Base-by-base conservation (phyloP, 2,113 vertebrate species). In the Calyptomena viridis region DNA sequence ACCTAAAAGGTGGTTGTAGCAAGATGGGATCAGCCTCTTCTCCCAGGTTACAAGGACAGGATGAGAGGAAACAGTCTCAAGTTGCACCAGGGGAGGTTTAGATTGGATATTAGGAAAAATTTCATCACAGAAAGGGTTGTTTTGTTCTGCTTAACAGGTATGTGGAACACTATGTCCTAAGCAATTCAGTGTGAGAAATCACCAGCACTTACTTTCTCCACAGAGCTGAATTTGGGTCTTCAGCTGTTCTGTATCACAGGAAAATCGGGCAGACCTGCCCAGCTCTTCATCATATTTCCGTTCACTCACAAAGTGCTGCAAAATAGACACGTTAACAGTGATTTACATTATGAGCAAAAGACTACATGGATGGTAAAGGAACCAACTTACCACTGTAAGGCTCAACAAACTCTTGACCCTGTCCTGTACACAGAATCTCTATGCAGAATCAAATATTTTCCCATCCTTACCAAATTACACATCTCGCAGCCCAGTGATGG, bases 261-360 rank as follows among this genome's bases (percentile, higher is more conserved):
- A 98, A 92, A 98, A 98, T 30, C 98, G 97, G 73, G 98, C 98
- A 80, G 98, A 98, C 50, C 97, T 98, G 76, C 98, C 98, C 24
- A 98, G 94, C 84, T 98, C 98, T 94, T 98, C 98, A 16, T 98
- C 98, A 1, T 98, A 98, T 95, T 98, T 98, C 35, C 98, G 97
- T 89, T 98, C 98, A 35, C 98, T 98, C 91, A 98, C 98, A 89
- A 98, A 98, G 96, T 98, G 98, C 98, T 98, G 89, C 75, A 92
- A 95, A 95, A 79, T 2, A 95, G 53, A 90, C 44, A 83, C 16
- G 55, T 22, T 66, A 64, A 67, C 21, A 49, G 35, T 35, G 31
- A 91, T 50, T 69, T 58, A 52, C 31, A 59, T 74, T 80, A 49
- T 76, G 33, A 95, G 35, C 14, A 59, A 46, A 76, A 49, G 42